Evolutionary conservation across 2,888 invertebrate genomes (phyloP), one percentile per base, ranked within the genome.

Genomic region (Pyrrhosoma nymphula): DNA sequence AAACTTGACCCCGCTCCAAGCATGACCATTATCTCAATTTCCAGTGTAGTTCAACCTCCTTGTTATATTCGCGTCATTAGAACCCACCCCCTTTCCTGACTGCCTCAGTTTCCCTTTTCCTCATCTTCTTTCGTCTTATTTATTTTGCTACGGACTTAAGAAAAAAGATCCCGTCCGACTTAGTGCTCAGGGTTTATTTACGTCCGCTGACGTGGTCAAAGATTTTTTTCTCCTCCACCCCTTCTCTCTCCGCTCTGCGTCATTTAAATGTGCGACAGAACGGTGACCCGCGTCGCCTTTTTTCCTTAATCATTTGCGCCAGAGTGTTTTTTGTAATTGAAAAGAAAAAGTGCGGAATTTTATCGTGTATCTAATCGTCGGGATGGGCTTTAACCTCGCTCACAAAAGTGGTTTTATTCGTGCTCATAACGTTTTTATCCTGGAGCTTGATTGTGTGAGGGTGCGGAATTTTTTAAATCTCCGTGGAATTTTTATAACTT

Each of bases 81-180:
- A 2, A 69, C n/a, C 69, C 69, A 20, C 69, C 26, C 26, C n/a
- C 3, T 8, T 10, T 8, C 60, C 16, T 20, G 23, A 0, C n/a
- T 26, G 26, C 26, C n/a, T 20, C 23, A 1, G 69, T 69, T 69
- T 26, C 4, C 69, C 69, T 26, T 69, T 69, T 35, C 3, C 8
- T 0, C 26, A 8, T 69, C 82, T 82, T 35, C 35, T 82, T 82
- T 26, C 82, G 82, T 35, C 82, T 82, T 26, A n/a, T 82, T 82
- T 30, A 14, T 30, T 82, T 30, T 18, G 82, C 82, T 16, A 82
- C 14, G 16, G n/a, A 82, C 35, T 82, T 82, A 35, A 82, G 14
- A 82, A 82, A 82, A 82, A 82, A 82, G 82, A 35, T 35, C 82
- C 35, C 82, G 35, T 30, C 82, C 35, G 82, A 82, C 82, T 82